A percentile compares a stretch with the other conserved stretches of the same genome.
These are phyloP conservation scores for Rhagium mordax DNA, from an alignment of 2,888 invertebrate genomes.

Conservation along the genomic window DNA sequence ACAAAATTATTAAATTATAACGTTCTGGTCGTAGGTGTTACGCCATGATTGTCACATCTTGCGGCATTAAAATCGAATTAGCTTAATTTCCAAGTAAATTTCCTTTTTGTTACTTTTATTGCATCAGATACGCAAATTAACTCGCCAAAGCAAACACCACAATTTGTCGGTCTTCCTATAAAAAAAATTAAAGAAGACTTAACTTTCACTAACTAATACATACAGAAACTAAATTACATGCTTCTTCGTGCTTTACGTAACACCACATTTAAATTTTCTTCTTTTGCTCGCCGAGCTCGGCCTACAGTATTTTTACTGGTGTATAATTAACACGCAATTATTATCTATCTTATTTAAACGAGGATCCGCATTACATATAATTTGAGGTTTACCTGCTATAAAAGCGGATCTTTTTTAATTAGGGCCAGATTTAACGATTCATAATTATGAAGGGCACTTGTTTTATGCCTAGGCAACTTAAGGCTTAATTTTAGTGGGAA, in stretches of 20 bases:
- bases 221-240: constrained; percentile 23
- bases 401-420: constrained; percentile 40
- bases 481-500: background rate
- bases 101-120: constrained; percentile 56
- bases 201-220: constrained; percentile 24
- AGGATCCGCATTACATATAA: constrained; percentile 30
- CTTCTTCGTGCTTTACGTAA: constrained; percentile 25
- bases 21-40: constrained; percentile 69
- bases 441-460: constrained; percentile 21
- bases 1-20: constrained; percentile 70
- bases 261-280: constrained; percentile 22
- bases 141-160: constrained; percentile 42
- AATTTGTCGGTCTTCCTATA: constrained; percentile 13
- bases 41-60: constrained; percentile 69
- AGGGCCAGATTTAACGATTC: constrained; percentile 33
- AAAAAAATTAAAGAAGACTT: background rate
- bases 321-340: constrained; percentile 38
- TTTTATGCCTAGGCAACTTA: constrained; percentile 13
- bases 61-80: constrained; percentile 70
- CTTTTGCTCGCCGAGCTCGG: constrained; percentile 2
- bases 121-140: constrained; percentile 64
- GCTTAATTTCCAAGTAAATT: constrained; percentile 57
- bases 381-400: constrained; percentile 42
- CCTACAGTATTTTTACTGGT: constrained; percentile 32
- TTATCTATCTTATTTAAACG: constrained; percentile 24